These are phyloP conservation scores for Trachymyrmex septentrionalis DNA, from an alignment of 1,140 invertebrate genomes.

Conservation along the genomic window DNA sequence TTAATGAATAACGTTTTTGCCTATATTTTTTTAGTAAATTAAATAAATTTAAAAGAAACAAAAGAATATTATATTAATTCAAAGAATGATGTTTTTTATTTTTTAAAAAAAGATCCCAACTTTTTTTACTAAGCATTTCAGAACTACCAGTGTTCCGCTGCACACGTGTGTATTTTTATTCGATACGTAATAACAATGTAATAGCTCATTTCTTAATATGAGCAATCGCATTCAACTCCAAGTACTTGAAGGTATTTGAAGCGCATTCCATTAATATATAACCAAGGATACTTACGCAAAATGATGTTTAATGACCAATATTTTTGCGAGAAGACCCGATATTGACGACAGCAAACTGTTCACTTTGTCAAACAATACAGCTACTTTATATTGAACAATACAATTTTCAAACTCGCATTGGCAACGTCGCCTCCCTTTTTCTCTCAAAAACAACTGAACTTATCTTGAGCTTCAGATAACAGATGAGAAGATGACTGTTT, in stretches of 20 bases:
- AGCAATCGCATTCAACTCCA: background rate
- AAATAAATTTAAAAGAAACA: background rate
- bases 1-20: background rate
- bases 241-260: no score
- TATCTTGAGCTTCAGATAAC: constrained; percentile 13
- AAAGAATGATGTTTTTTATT: background rate
- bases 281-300: constrained; percentile 11
- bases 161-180: background rate
- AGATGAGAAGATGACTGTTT: background rate
- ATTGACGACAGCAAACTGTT: constrained; percentile 10
- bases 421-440: constrained; percentile 12
- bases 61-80: background rate
- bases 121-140: no score
- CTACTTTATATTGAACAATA: constrained; percentile 28
- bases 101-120: background rate
- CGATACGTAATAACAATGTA: background rate
- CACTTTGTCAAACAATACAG: background rate
- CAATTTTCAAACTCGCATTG: background rate
- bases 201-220: background rate
- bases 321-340: background rate
- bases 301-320: background rate
- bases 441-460: background rate
- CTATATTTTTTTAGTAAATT: background rate
- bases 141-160: no score
- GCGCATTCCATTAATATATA: no score